phyloP scores from a whole-genome alignment of 2,113 vertebrate species.

The Marmota flaviventris region DNA sequence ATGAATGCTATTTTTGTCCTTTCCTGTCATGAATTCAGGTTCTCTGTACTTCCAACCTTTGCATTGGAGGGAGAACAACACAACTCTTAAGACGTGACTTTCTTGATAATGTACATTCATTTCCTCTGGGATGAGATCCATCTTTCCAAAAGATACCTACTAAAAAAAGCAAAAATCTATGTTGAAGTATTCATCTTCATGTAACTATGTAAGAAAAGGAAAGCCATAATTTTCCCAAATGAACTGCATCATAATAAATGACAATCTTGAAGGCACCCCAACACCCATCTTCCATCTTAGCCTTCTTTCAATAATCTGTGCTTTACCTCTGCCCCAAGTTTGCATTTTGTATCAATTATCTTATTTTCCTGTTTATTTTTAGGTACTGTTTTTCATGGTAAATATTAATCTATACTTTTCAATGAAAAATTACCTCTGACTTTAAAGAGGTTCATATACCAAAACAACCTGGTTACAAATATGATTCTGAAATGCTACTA shows the following conservation, averaged over 20 bases:
- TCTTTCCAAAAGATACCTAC: constrained; percentile 17
- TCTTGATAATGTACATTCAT: background rate
- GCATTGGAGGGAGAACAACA: background rate
- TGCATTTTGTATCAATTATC: background rate
- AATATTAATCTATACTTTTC: background rate
- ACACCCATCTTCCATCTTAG: background rate
- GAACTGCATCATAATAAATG: background rate
- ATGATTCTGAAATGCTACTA: background rate
- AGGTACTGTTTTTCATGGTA: background rate
- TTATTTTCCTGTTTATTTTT: constrained; percentile 1
- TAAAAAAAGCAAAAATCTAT: background rate
- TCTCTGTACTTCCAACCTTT: background rate
- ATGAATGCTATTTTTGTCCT: background rate
- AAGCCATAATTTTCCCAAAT: background rate
- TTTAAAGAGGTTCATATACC: background rate
- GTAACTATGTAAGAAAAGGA: background rate
- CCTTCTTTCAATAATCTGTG: background rate
- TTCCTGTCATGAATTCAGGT: background rate
- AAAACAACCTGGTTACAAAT: background rate
- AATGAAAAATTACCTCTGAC: constrained; percentile 23
- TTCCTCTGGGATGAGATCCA: background rate
- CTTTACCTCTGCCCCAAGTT: background rate
- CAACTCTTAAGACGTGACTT: background rate
- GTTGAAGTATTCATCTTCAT: background rate
- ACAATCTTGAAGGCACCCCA: background rate